These are phyloP conservation scores for Dreissena polymorpha DNA, from an alignment of 1,140 invertebrate genomes.

Conservation along the genomic window DNA sequence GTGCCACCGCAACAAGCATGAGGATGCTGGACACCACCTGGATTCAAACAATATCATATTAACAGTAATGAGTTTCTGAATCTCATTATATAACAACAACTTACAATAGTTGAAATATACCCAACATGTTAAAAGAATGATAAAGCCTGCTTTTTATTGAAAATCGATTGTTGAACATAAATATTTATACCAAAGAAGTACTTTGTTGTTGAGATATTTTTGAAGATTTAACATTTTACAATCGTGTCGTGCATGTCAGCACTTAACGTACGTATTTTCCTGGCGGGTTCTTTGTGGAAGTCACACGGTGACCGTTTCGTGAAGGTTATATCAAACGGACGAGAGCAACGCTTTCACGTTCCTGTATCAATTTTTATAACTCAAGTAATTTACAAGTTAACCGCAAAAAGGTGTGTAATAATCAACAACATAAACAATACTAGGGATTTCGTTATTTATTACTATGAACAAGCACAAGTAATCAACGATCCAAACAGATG, in stretches of 20 bases:
- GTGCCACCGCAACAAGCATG: constrained; percentile 29
- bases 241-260: no score
- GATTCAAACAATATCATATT: background rate
- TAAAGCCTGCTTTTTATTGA: background rate
- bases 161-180: background rate
- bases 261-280: constrained; percentile 16
- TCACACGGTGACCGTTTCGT: constrained; percentile 10
- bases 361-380: background rate
- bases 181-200: no score
- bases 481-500: background rate
- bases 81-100: background rate
- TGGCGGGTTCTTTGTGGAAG: constrained; percentile 12
- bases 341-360: constrained; percentile 7
- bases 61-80: background rate
- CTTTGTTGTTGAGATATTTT: no score
- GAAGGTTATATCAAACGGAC: constrained; percentile 20
- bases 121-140: background rate
- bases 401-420: background rate
- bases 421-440: background rate
- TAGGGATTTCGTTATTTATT: background rate
- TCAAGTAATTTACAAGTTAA: background rate
- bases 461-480: background rate
- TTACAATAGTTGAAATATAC: no score
- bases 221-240: no score
- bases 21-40: constrained; percentile 24